Base-by-base conservation (phyloP, 2,113 vertebrate genomes). In the Campylomormyrus tamandua region DNA sequence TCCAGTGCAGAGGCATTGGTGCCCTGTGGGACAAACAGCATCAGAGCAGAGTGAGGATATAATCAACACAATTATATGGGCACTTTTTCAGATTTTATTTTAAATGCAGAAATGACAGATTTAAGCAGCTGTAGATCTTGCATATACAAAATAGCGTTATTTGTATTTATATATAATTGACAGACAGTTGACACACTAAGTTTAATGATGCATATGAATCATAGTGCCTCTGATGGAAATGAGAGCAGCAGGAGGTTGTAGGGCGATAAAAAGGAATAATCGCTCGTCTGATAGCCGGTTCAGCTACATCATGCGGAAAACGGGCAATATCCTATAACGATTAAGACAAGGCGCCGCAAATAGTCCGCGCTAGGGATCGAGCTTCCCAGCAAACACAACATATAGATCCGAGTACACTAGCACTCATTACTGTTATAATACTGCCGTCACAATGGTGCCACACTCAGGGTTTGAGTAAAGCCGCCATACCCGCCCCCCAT, bases 1-100 rank as follows among this genome's bases (percentile, higher is more conserved):
- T 99, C 98, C 98, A 99, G 97, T 97, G 98, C 98, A 96, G 98
- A 99, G 98, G 98, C 98, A 99, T 99, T 99, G 97, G 98, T 98
- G 98, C 98, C 98, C 98, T 99, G 91, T 84, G 77, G 93, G 90
- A 91, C 87, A 83, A n/a, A 88, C 42, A 91, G 91, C 90, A 92
- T 88, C 87, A 27, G 52, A 24, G 53, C 52, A 88, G 50, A 24
- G 6, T 88, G 19, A 88, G 74, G 31, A 80, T 80, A 42, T 15
- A 42, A 42, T 80, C 74, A 27, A 70, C n/a, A 66, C 62, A 70
- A 70, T 27, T 31, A 70, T 66, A 66, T 10, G 15, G 31, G 31
- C 31, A 31, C 31, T 31, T 39, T 80, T 80, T 80, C 27, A 42
- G 3, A 15, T 42, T 80, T 39, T 35, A 19, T 77, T 77, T 80